Evolutionary conservation across 2,888 invertebrate species (phyloP).

Genomic region (Arenicola marina): DNA sequence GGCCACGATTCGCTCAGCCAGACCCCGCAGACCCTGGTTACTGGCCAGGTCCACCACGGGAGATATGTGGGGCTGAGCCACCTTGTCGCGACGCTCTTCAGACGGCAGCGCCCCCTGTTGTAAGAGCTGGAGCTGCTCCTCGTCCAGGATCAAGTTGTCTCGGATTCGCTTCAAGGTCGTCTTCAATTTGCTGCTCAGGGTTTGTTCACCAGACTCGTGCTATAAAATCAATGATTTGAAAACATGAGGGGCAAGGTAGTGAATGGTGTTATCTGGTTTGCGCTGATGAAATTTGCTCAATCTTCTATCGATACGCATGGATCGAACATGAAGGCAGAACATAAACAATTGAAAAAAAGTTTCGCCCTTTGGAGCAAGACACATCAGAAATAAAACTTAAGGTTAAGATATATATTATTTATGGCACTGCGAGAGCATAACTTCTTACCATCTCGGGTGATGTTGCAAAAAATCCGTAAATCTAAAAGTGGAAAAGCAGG

Average conservation of each 20-base stretch:
- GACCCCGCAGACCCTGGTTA: slow-evolving; percentile 77
- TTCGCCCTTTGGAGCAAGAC: no score
- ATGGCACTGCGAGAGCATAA: no score
- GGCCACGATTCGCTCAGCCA: slow-evolving; percentile 85
- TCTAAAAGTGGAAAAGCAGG: slow-evolving; percentile 42
- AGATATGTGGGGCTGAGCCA: slow-evolving; percentile 68
- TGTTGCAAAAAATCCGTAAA: slow-evolving; percentile 81
- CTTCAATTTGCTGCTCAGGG: slow-evolving; percentile 73
- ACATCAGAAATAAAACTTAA: no score
- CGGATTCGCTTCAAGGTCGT: slow-evolving; percentile 77
- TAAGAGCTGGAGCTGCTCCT: slow-evolving; percentile 8
- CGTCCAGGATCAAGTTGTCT: slow-evolving; percentile 69
- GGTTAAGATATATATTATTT: no score
- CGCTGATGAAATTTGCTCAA: no score
- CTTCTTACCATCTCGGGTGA: slow-evolving; percentile 52
- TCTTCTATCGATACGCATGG: no score
- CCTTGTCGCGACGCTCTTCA: slow-evolving; percentile 47
- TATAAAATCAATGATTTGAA: no score
- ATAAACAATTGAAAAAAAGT: slow-evolving; percentile 13
- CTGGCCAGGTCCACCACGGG: slow-evolving; percentile 71
- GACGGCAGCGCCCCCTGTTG: slow-evolving; percentile 3
- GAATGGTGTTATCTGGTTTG: no score
- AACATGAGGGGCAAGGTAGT: no score
- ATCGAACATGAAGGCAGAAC: no score
- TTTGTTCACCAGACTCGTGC: slow-evolving; percentile 50